These are phyloP conservation scores for Belonocnema kinseyi DNA, from an alignment of 1,140 invertebrate genomes.

Conservation along the genomic window DNA sequence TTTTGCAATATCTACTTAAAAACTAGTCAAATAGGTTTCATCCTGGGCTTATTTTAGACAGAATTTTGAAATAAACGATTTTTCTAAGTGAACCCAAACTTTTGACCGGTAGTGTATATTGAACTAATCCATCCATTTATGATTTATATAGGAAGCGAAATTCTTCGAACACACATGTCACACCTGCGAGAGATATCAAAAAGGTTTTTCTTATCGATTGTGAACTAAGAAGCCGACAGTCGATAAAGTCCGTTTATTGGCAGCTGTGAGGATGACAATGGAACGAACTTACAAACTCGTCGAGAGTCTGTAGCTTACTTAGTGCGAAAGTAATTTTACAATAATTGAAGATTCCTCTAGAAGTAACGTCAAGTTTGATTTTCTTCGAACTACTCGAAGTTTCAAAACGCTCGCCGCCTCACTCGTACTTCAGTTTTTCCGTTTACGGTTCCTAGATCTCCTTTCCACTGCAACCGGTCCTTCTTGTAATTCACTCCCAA, in stretches of 20 bases:
- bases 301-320: not conserved
- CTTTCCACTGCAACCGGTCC: not conserved
- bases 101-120: too few species aligned
- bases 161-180: not conserved
- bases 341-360: slow-evolving; percentile 4
- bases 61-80: too few species aligned
- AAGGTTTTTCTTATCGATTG: not conserved
- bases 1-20: too few species aligned
- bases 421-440: not conserved
- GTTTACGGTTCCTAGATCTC: not conserved
- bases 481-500: not conserved
- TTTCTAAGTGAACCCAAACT: too few species aligned
- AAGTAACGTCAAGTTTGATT: slow-evolving; percentile 10
- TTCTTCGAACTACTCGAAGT: slow-evolving; percentile 9
- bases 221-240: slow-evolving; percentile 1
- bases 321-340: slow-evolving; percentile 22
- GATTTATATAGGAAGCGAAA: too few species aligned
- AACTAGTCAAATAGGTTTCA: too few species aligned
- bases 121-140: too few species aligned
- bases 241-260: slow-evolving; percentile 7
- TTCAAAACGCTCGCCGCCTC: not conserved
- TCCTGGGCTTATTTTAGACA: too few species aligned
- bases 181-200: not conserved
- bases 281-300: slow-evolving; percentile 10
- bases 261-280: not conserved